These are phyloP conservation scores for Rhingia rostrata DNA, from an alignment of 2,888 invertebrate species.

Conservation along the genomic window DNA sequence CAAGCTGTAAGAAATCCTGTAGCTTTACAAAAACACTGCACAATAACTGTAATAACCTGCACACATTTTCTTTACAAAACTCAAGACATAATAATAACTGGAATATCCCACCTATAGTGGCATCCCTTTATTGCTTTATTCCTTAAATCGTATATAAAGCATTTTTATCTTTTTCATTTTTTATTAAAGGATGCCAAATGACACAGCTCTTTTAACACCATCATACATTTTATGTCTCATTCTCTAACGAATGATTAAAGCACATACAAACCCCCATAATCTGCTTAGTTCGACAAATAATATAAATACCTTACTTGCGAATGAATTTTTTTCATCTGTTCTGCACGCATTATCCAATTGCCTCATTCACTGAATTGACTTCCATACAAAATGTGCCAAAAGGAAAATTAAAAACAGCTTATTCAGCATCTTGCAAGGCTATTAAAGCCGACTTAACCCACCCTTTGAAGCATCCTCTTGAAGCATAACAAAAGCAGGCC, in stretches of 20 bases:
- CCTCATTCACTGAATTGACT: slow-evolving; percentile 15
- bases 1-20: no score
- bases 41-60: no score
- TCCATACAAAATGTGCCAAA: slow-evolving; percentile 17
- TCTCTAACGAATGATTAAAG: neutral
- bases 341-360: neutral
- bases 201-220: neutral
- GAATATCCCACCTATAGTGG: no score
- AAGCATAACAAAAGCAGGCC: neutral
- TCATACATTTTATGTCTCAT: neutral
- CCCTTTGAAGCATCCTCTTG: slow-evolving; percentile 24
- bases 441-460: slow-evolving; percentile 44
- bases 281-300: slow-evolving; percentile 26
- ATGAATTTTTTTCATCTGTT: slow-evolving; percentile 16
- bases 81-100: no score
- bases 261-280: neutral
- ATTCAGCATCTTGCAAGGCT: slow-evolving; percentile 60
- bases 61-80: no score
- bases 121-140: no score
- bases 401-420: slow-evolving; percentile 58
- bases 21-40: no score
- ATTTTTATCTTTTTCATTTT: no score
- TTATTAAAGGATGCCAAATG: no score
- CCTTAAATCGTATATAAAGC: no score
- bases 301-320: slow-evolving; percentile 4